These are phyloP conservation scores for Anastrepha obliqua DNA, from an alignment of 1,140 invertebrate species.

Conservation along the genomic window DNA sequence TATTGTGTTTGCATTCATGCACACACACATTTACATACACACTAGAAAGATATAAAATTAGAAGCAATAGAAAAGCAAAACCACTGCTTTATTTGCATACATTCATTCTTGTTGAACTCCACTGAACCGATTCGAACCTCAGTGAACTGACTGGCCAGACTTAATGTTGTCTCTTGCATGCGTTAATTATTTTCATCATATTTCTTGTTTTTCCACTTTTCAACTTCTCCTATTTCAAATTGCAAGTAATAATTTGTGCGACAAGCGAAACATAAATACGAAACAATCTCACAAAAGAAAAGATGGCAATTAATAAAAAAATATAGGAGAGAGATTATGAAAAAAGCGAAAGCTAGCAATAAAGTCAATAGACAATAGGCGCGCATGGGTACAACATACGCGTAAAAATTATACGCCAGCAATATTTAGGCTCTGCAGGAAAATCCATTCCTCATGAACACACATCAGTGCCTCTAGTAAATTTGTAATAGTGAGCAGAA, in stretches of 20 bases:
- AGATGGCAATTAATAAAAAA: not conserved
- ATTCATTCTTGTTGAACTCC: conserved; percentile 2
- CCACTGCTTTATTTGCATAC: not conserved
- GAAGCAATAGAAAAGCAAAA: not conserved
- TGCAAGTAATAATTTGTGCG: not conserved
- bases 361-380: not conserved
- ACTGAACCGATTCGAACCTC: not conserved
- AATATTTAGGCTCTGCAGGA: too few relatives aligned
- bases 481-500: too few relatives aligned
- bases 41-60: not conserved
- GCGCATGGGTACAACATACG: not conserved
- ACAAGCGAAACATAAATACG: not conserved
- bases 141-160: not conserved
- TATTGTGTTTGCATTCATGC: not conserved
- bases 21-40: not conserved
- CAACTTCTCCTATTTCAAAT: not conserved
- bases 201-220: conserved; percentile 2
- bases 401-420: not conserved
- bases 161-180: not conserved
- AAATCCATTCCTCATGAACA: too few relatives aligned
- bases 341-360: conserved; percentile 31
- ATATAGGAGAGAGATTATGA: not conserved
- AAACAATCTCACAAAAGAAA: not conserved
- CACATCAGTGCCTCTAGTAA: too few relatives aligned
- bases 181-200: not conserved